Conservation (phyloP, 2,113 vertebrate species). For the Bagarius yarrelli region DNA sequence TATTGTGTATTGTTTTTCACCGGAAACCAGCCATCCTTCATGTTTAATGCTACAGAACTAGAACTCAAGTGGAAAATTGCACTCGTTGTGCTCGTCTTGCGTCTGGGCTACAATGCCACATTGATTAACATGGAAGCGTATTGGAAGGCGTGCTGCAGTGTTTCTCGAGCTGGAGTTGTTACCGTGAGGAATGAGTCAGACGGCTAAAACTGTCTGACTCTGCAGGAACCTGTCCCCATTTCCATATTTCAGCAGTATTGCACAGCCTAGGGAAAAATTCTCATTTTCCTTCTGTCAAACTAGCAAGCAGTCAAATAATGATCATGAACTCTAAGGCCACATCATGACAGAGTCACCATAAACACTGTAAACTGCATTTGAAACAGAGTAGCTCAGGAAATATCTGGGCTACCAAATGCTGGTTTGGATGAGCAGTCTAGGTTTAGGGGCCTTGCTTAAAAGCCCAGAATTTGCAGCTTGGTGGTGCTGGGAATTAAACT, state of each 20-base stretch:
- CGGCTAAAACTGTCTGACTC: slow-evolving; percentile 45
- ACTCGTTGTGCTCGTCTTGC: not conserved
- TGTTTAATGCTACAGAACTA: not conserved
- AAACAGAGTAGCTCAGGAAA: not conserved
- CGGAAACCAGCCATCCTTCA: not conserved
- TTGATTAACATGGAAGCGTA: not conserved
- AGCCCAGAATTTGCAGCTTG: no score
- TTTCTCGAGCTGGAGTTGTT: slow-evolving; percentile 26
- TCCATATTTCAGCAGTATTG: slow-evolving; percentile 31
- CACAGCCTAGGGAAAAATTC: slow-evolving; percentile 23
- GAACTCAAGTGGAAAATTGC: not conserved
- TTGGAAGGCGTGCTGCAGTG: not conserved
- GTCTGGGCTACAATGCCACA: not conserved
- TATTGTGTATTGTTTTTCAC: not conserved
- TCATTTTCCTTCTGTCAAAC: slow-evolving; percentile 14
- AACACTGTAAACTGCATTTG: not conserved
- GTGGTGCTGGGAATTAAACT: no score
- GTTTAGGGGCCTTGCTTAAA: no score
- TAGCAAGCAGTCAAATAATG: slow-evolving; percentile 1
- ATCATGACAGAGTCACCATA: not conserved
- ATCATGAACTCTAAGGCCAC: not conserved
- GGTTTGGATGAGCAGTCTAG: not conserved
- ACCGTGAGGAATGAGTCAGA: slow-evolving; percentile 41
- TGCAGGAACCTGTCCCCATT: slow-evolving; percentile 28
- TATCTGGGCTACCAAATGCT: not conserved